phyloP scores from a whole-genome alignment of 2,888 invertebrate species.

The Colletes collaris region DNA sequence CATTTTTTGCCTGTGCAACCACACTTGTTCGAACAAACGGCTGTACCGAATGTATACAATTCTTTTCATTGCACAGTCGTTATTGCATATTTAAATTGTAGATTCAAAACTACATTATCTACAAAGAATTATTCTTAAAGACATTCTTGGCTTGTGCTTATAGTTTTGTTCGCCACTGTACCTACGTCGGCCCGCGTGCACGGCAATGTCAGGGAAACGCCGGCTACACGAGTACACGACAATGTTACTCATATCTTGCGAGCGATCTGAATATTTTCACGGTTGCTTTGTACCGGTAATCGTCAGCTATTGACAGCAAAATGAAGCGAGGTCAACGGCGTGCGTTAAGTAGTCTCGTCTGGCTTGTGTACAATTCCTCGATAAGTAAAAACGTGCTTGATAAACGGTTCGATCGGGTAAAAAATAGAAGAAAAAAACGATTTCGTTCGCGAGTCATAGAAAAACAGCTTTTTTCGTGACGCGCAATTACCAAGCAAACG shows the following conservation, averaged over 20 bases:
- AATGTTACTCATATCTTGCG: constrained; percentile 44
- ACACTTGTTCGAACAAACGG: background rate
- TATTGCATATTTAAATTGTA: no score
- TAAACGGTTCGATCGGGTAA: constrained; percentile 13
- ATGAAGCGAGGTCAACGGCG: constrained; percentile 35
- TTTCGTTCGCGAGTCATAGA: constrained; percentile 7
- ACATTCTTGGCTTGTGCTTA: no score
- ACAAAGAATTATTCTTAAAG: no score
- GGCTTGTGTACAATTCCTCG: constrained; percentile 40
- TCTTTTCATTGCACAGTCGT: no score
- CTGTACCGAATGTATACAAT: no score
- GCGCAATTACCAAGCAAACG: background rate
- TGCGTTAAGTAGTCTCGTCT: constrained; percentile 29
- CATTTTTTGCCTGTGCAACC: no score
- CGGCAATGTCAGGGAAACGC: constrained; percentile 23
- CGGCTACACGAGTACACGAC: constrained; percentile 6
- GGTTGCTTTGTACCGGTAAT: constrained; percentile 50
- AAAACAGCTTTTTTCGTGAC: constrained; percentile 1
- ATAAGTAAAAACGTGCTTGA: constrained; percentile 42
- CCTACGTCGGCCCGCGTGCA: background rate
- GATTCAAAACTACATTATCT: no score
- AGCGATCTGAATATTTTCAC: constrained; percentile 55
- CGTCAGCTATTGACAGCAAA: constrained; percentile 35
- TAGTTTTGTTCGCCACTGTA: background rate
- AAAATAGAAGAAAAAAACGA: background rate